A percentile compares a stretch with the other conserved stretches of the same genome.
Conservation (phyloP, 2,797 vertebrate genomes). For the Uromys caudimaculatus region DNA sequence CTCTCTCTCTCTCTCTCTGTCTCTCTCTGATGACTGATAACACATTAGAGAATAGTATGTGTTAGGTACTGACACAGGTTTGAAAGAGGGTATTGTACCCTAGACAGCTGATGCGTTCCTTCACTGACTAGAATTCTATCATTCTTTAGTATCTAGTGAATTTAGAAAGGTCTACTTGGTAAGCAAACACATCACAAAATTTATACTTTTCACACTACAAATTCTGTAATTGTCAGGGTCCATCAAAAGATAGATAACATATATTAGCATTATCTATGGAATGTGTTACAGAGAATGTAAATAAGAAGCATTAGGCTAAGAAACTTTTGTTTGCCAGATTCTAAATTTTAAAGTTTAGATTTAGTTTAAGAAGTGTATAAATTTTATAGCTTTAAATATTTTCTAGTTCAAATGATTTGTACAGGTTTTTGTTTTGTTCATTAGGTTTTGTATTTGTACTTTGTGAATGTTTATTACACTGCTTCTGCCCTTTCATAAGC, state of each 20-base stretch:
- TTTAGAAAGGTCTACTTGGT: constrained; percentile 47
- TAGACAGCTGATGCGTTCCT: constrained; percentile 62
- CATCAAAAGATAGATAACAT: not conserved
- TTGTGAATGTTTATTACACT: not conserved
- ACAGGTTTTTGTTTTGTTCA: constrained; percentile 13
- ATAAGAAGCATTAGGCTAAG: constrained; percentile 54
- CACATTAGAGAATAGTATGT: constrained; percentile 63
- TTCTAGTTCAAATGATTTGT: not conserved
- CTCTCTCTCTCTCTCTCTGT: constrained; percentile 71
- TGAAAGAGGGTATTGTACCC: constrained; percentile 60
- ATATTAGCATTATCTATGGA: not conserved
- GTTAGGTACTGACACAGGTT: constrained; percentile 55
- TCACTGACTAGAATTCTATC: constrained; percentile 70
- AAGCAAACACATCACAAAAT: not conserved
- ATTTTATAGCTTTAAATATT: not conserved
- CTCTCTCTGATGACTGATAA: constrained; percentile 75
- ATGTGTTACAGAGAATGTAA: constrained; percentile 7
- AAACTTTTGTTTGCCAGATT: not conserved
- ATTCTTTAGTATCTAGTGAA: constrained; percentile 30
- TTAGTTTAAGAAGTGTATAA: not conserved
- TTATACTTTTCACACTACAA: constrained; percentile 41
- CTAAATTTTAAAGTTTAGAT: not conserved
- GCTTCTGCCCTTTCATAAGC: not conserved
- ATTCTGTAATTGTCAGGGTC: constrained; percentile 26
- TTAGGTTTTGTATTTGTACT: not conserved